Evolutionary conservation across 2,888 invertebrate species (phyloP), one percentile per base, ranked within the genome.

Genomic region (Pristionchus arcanus): DNA sequence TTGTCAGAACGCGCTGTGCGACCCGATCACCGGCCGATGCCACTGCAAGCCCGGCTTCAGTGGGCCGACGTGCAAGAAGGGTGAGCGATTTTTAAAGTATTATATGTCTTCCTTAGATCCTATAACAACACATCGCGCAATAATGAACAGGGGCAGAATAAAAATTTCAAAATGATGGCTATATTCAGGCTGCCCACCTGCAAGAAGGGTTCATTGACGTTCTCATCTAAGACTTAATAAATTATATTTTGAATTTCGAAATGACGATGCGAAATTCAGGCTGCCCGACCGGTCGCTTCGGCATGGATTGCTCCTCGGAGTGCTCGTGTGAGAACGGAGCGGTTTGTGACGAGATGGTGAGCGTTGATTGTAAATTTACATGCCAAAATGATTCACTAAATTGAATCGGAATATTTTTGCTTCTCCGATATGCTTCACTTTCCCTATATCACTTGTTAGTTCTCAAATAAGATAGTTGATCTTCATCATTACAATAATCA

Each of bases 21-120:
- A 98, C 95, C 98, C 98, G 92, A 97, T 97, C n/a, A 97, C 97
- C 59, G 98, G 98, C 96, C 92, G 92, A 19, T 96, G 96, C 91
- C 93, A 92, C 88, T 96, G 96, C 92, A 93, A 92, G 68, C 93
- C 95, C 19, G 96, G 96, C 1, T 95, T 94, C 94, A 93, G 92
- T 87, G 96, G 95, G 31, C 87, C 90, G 0, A 90, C 91, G 19
- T 93, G 93, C 90, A 91, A 91, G 53, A 89, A 90, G 74, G 92
- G 90, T 90, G 11, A 42, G 85, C n/a, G n/a, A n/a, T n/a, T n/a
- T n/a, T n/a, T n/a, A n/a, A n/a, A n/a, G n/a, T n/a, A n/a, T n/a
- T n/a, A n/a, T n/a, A n/a, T n/a, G n/a, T n/a, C n/a, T n/a, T n/a
- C n/a, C n/a, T n/a, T n/a, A n/a, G n/a, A n/a, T n/a, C n/a, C n/a